These are phyloP conservation scores for Smutsia temminckii DNA, from an alignment of 2,797 vertebrate species.

Conservation along the genomic window DNA sequence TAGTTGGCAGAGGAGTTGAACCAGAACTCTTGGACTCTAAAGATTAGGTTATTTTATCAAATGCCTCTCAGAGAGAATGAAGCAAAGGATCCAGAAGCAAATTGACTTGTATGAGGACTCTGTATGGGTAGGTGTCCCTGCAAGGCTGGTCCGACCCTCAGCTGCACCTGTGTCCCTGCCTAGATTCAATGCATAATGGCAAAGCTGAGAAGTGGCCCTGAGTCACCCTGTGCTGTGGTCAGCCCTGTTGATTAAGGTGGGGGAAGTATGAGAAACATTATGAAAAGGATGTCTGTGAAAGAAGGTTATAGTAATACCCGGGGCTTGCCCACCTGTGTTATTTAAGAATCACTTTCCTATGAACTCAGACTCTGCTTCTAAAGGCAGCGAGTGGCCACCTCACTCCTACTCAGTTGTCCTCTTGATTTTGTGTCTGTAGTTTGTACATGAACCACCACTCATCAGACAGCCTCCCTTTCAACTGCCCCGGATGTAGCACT, in stretches of 20 bases:
- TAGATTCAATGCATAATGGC: background rate
- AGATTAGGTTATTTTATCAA: background rate
- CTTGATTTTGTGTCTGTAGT: constrained; percentile 2
- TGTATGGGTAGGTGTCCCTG: background rate
- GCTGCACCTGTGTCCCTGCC: background rate
- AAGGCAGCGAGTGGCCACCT: background rate
- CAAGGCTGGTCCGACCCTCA: background rate
- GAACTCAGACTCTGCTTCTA: constrained; percentile 12
- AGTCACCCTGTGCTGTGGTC: constrained; percentile 55
- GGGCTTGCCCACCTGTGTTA: constrained; percentile 31
- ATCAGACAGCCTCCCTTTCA: background rate
- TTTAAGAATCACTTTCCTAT: constrained; percentile 33
- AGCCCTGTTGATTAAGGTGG: constrained; percentile 46
- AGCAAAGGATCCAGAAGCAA: background rate
- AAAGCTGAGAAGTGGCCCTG: background rate
- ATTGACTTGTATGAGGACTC: background rate
- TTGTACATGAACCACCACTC: background rate
- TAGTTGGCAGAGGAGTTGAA: background rate
- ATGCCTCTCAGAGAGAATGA: background rate
- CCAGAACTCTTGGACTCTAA: background rate
- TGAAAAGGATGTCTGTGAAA: constrained; percentile 20
- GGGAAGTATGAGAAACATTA: constrained; percentile 32
- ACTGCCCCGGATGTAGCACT: background rate
- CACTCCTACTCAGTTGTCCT: background rate
- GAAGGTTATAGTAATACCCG: constrained; percentile 30